Evolutionary conservation across 2,888 invertebrate species (phyloP).

Genomic region (Perizoma affinitatum): DNA sequence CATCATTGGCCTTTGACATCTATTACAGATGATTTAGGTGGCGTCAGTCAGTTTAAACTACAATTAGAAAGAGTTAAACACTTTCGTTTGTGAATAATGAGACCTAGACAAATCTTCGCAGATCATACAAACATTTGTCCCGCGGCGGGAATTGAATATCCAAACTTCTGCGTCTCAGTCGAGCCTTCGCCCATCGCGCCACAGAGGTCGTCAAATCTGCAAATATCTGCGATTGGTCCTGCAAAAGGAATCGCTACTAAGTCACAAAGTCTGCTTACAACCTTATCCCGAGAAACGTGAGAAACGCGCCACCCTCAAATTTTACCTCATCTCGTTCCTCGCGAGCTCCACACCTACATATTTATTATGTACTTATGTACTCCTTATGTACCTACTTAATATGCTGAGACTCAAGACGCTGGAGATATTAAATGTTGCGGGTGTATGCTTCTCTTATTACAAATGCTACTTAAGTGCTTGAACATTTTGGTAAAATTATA

Average conservation of each 20-base stretch:
- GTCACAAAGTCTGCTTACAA: conserved; percentile 39
- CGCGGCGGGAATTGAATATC: no score
- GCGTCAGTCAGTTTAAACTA: no score
- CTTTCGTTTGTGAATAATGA: no score
- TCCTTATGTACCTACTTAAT: conserved; percentile 38
- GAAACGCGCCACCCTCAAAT: conserved; percentile 62
- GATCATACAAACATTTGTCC: no score
- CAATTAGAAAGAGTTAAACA: no score
- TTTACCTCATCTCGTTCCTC: conserved; percentile 68
- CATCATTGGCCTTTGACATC: no score
- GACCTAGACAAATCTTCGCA: no score
- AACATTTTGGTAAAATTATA: neutral
- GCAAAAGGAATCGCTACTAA: conserved; percentile 6
- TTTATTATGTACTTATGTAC: conserved; percentile 56
- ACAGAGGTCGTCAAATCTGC: no score
- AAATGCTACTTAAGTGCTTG: conserved; percentile 14
- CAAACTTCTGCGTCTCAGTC: no score
- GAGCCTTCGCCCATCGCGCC: no score
- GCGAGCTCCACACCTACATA: conserved; percentile 58
- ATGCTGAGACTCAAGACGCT: conserved; percentile 31
- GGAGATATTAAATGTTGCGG: conserved; percentile 32
- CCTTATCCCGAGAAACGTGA: conserved; percentile 31
- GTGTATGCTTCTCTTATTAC: conserved; percentile 22
- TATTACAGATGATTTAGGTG: no score
- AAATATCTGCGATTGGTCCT: neutral